A percentile compares a stretch with the other conserved stretches of the same genome.
Evolutionary conservation across 2,797 vertebrate genomes (phyloP).

Genomic region (Macropus fuliginosus): DNA sequence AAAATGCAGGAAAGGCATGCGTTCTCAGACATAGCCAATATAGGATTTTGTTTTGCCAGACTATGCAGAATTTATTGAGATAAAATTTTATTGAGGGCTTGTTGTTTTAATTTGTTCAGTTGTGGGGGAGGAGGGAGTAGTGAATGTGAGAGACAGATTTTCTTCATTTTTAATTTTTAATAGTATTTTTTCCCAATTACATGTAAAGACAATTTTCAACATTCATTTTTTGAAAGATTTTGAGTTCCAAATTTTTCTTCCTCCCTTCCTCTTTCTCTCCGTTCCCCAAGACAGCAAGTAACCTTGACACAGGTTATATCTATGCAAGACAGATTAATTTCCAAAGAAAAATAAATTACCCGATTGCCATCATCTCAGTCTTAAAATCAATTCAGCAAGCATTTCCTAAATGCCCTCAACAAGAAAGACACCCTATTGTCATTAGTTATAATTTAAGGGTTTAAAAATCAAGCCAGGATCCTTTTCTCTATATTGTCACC

Average conservation of each 20-base stretch:
- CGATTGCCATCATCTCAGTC: not conserved
- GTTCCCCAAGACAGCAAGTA: not conserved
- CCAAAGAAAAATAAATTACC: not conserved
- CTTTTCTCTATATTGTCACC: not conserved
- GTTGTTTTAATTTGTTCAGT: not conserved
- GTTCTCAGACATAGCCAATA: not conserved
- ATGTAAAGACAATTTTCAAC: not conserved
- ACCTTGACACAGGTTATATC: not conserved
- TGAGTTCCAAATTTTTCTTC: not conserved
- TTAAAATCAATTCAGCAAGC: not conserved
- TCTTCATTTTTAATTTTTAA: not conserved
- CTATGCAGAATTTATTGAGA: not conserved
- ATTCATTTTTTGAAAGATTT: not conserved
- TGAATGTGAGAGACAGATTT: not conserved
- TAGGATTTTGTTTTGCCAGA: not conserved
- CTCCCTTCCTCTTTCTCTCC: not conserved
- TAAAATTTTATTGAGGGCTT: not conserved
- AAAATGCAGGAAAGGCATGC: not conserved
- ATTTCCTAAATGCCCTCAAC: not conserved
- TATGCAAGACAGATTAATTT: not conserved
- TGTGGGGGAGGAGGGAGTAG: not conserved
- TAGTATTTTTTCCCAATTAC: not conserved
- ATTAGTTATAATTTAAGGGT: not conserved
- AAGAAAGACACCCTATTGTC: not conserved
- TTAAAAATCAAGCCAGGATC: not conserved